These are phyloP conservation scores for Diarsia dahlii DNA, from an alignment of 2,888 invertebrate species.

Conservation along the genomic window DNA sequence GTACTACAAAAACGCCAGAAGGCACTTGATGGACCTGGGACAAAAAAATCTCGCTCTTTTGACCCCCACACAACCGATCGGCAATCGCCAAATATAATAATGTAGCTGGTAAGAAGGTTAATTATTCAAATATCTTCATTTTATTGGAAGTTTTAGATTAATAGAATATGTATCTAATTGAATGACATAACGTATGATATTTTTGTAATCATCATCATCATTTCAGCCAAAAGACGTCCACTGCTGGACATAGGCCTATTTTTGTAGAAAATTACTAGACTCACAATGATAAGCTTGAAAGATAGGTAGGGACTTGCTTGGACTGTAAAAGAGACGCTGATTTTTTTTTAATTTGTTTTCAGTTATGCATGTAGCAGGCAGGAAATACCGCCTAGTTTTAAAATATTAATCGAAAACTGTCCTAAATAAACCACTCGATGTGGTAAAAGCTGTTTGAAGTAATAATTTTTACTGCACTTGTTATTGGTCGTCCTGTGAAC, in stretches of 20 bases:
- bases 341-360: neutral
- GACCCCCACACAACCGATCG: neutral
- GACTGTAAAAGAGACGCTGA: neutral
- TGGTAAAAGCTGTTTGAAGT: neutral
- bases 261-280: neutral
- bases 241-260: no score
- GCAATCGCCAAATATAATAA: neutral
- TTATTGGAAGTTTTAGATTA: no score
- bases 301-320: no score
- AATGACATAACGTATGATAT: neutral
- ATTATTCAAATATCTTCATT: neutral
- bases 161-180: neutral
- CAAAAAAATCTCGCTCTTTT: constrained; percentile 11
- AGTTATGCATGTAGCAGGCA: neutral
- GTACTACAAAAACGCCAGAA: neutral
- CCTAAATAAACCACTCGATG: neutral
- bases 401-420: neutral
- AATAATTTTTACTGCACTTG: neutral
- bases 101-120: neutral
- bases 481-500: neutral
- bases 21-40: neutral
- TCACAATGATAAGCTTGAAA: neutral
- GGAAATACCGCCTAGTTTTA: neutral
- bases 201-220: no score
- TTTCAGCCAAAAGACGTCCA: no score